Conservation (phyloP, 1,140 invertebrate species). For the Drosophila teissieri region DNA sequence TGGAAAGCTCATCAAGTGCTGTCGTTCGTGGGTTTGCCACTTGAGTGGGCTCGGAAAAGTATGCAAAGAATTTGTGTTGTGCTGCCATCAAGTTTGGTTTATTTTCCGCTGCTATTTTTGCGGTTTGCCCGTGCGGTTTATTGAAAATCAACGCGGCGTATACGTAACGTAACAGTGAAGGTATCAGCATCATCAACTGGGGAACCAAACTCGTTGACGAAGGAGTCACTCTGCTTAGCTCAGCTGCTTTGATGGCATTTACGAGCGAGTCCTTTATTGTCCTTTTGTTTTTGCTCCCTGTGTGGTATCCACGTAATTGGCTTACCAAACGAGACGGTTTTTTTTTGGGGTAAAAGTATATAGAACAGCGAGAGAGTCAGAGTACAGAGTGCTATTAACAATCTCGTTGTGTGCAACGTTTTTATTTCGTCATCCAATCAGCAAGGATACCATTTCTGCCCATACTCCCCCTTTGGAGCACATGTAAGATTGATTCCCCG, state of each 20-base stretch:
- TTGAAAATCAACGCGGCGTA: slow-evolving; percentile 64
- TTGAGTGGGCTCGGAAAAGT: slow-evolving; percentile 66
- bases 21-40: slow-evolving; percentile 42
- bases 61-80: slow-evolving; percentile 64
- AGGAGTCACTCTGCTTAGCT: slow-evolving; percentile 33
- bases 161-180: slow-evolving; percentile 30
- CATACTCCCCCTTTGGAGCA: slow-evolving; percentile 10
- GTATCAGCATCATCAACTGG: neutral
- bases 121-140: slow-evolving; percentile 51
- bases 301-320: slow-evolving; percentile 62
- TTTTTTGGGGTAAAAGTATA: slow-evolving; percentile 9
- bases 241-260: slow-evolving; percentile 49
- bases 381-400: slow-evolving; percentile 51
- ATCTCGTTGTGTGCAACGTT: slow-evolving; percentile 58
- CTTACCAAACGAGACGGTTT: slow-evolving; percentile 37
- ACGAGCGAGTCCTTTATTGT: slow-evolving; percentile 73
- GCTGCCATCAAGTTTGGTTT: slow-evolving; percentile 46
- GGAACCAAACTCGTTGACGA: slow-evolving; percentile 1
- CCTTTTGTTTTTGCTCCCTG: slow-evolving; percentile 62
- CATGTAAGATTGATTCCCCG: slow-evolving; percentile 72
- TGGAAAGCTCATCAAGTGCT: slow-evolving; percentile 73
- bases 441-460: slow-evolving; percentile 27
- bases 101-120: slow-evolving; percentile 37
- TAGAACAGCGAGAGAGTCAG: neutral
- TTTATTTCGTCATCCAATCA: slow-evolving; percentile 76